These are phyloP conservation scores for Nezara viridula DNA, from an alignment of 2,888 invertebrate species.

Conservation along the genomic window DNA sequence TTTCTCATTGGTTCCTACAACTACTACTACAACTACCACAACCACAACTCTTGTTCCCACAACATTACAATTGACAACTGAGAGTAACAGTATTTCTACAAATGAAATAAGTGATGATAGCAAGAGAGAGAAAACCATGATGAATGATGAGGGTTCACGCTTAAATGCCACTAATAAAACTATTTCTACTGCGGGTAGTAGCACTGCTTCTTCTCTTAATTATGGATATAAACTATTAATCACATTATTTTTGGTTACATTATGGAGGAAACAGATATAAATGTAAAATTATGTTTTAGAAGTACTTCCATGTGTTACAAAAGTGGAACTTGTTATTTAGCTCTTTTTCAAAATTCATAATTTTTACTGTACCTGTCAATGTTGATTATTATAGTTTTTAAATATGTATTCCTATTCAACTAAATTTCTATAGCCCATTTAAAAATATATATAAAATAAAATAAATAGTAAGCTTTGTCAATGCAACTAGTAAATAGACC, in stretches of 20 bases:
- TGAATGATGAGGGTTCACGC: slow-evolving; percentile 59
- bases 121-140: slow-evolving; percentile 59
- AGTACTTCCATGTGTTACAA: neutral
- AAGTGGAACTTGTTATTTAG: slow-evolving; percentile 2
- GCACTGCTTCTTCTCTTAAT: neutral
- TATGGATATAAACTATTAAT: neutral
- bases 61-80: slow-evolving; percentile 70
- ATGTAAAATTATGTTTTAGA: neutral
- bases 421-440: neutral
- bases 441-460: neutral
- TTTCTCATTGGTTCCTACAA: slow-evolving; percentile 83
- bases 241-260: neutral
- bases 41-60: slow-evolving; percentile 70
- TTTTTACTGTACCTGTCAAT: slow-evolving; percentile 31
- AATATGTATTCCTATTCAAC: neutral
- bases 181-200: slow-evolving; percentile 29
- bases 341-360: neutral
- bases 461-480: neutral
- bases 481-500: slow-evolving; percentile 5
- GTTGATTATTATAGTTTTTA: neutral
- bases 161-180: slow-evolving; percentile 23
- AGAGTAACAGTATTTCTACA: slow-evolving; percentile 67
- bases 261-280: slow-evolving; percentile 37
- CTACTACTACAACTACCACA: slow-evolving; percentile 74
- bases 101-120: slow-evolving; percentile 60